A percentile compares a stretch with the other conserved stretches of the same genome.
phyloP scores from a whole-genome alignment of 2,888 invertebrate genomes.

The Acanthosepion esculentum region DNA sequence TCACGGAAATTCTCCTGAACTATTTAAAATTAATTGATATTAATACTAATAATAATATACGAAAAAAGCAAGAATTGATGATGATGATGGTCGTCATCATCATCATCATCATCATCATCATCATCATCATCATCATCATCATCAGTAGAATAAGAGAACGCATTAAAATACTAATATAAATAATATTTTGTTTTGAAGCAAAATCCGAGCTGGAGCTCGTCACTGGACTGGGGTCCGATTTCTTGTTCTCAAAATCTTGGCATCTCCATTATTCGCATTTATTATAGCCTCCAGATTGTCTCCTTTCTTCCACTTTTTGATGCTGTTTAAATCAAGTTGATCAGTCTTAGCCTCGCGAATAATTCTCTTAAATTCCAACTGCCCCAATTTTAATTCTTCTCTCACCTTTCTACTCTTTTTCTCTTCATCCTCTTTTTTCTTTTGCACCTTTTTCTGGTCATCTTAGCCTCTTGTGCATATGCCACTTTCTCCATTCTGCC shows the following conservation, averaged over 20 bases:
- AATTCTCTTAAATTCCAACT: neutral
- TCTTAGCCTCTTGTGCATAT: neutral
- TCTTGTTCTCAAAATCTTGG: neutral
- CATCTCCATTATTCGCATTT: neutral
- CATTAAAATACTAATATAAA: no score
- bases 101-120: no score
- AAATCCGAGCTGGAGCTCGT: no score
- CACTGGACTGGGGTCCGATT: no score
- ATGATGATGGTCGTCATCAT: no score
- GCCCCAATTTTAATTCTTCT: neutral
- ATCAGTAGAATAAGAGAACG: no score
- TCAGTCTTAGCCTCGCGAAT: neutral
- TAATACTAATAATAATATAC: no score
- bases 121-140: no score
- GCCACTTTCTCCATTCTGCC: neutral
- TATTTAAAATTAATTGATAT: no score
- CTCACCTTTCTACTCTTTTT: neutral
- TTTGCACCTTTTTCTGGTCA: conserved; percentile 21
- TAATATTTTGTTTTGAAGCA: no score
- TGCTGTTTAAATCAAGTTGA: neutral
- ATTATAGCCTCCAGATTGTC: neutral
- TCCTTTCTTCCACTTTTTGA: neutral
- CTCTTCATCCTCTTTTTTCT: neutral
- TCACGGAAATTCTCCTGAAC: no score
- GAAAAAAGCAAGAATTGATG: no score